Conservation (phyloP, 2,888 invertebrate species). For the Caenorhabditis sp. region DNA sequence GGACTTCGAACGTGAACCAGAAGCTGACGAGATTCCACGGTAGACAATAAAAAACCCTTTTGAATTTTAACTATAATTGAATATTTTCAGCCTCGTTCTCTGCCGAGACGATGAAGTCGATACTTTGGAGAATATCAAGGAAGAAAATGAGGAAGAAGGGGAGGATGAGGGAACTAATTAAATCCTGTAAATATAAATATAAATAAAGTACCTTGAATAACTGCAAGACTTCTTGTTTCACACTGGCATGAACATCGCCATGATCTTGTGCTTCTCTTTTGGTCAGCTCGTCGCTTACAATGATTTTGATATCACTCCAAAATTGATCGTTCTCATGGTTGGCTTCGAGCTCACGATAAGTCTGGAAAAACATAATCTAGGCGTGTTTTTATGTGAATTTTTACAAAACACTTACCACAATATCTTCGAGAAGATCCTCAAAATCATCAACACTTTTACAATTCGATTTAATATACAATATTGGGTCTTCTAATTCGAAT, state of each 20-base stretch:
- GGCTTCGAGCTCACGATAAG: conserved; percentile 88
- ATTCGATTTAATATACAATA: conserved; percentile 89
- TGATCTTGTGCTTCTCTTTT: conserved; percentile 18
- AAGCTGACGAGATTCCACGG: conserved; percentile 55
- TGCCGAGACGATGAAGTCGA: conserved; percentile 20
- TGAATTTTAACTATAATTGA: not conserved
- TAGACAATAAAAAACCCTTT: not conserved
- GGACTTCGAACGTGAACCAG: conserved; percentile 63
- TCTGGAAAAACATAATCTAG: conserved; percentile 10
- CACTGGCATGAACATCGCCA: conserved; percentile 87
- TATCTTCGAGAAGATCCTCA: conserved; percentile 94
- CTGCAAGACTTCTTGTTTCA: conserved; percentile 85
- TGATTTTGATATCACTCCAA: conserved; percentile 94
- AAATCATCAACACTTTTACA: conserved; percentile 81
- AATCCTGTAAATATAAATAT: not conserved
- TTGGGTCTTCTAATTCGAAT: conserved; percentile 97
- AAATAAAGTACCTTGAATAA: conserved; percentile 79
- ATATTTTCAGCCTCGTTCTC: conserved; percentile 18
- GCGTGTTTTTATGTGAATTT: not conserved
- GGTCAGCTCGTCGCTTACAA: conserved; percentile 39
- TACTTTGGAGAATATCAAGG: conserved; percentile 6
- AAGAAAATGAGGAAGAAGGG: conserved; percentile 76
- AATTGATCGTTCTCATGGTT: conserved; percentile 85
- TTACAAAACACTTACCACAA: conserved; percentile 76
- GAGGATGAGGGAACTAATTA: conserved; percentile 63